Evolutionary conservation across 2,113 vertebrate species (phyloP).

Genomic region (Ranitomeya variabilis): DNA sequence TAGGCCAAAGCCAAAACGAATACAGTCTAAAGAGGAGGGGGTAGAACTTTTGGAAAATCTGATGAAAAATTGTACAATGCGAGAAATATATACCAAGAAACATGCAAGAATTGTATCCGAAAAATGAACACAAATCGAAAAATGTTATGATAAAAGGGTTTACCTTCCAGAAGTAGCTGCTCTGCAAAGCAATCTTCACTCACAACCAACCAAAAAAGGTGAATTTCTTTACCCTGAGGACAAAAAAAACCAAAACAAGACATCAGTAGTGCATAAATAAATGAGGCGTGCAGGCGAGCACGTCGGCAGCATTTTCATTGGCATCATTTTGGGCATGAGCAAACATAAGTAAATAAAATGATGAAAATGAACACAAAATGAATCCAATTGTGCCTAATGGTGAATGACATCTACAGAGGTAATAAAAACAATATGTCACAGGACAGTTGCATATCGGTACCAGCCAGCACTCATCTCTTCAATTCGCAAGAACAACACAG

Average conservation of each 20-base stretch:
- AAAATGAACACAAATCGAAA: neutral
- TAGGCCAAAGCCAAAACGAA: neutral
- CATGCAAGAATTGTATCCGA: neutral
- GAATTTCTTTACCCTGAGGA: conserved; percentile 88
- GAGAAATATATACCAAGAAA: neutral
- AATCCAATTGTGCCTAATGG: conserved; percentile 62
- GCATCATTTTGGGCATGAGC: conserved; percentile 62
- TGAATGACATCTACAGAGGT: conserved; percentile 67
- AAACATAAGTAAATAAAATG: conserved; percentile 68
- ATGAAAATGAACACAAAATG: conserved; percentile 53
- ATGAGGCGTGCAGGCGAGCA: conserved; percentile 64
- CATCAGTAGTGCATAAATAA: conserved; percentile 65
- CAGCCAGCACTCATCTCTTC: conserved; percentile 61
- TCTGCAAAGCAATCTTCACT: conserved; percentile 88
- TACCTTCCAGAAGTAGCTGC: conserved; percentile 87
- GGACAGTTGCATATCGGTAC: conserved; percentile 65
- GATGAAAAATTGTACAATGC: neutral
- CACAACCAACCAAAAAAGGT: conserved; percentile 81
- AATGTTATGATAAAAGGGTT: conserved; percentile 64
- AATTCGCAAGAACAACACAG: conserved; percentile 64
- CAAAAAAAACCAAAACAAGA: conserved; percentile 76
- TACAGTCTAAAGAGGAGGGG: neutral
- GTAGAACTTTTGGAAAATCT: neutral
- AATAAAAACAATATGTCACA: conserved; percentile 70
- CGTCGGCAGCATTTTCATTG: conserved; percentile 64